phyloP scores from a whole-genome alignment of 2,797 vertebrate species.

The Leucoraja ocellata region DNA sequence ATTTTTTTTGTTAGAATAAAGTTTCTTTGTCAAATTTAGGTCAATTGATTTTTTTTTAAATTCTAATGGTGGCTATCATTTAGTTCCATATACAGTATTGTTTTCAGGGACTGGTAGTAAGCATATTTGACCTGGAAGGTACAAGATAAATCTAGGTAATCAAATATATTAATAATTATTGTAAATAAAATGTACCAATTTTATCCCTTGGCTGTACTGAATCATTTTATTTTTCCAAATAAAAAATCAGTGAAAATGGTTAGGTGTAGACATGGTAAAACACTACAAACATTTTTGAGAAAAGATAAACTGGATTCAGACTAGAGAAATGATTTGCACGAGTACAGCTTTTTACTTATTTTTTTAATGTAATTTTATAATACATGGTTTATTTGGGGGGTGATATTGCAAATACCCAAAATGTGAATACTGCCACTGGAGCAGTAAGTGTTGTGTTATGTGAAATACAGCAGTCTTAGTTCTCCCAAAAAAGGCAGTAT shows the following conservation, averaged over 20 bases:
- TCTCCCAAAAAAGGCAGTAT: background rate
- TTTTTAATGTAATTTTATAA: slow-evolving; percentile 17
- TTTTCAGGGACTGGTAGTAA: background rate
- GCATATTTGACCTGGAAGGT: background rate
- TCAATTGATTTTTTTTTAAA: background rate
- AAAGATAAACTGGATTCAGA: background rate
- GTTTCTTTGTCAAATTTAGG: background rate
- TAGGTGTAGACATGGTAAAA: background rate
- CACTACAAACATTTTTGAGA: slow-evolving; percentile 27
- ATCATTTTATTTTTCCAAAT: background rate
- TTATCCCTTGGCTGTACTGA: background rate
- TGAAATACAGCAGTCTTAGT: background rate
- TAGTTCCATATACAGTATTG: background rate
- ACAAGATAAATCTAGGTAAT: background rate
- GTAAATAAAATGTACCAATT: background rate
- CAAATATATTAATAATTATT: background rate
- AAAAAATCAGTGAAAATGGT: background rate
- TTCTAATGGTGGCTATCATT: too few relatives aligned
- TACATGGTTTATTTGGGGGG: background rate
- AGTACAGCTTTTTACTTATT: background rate
- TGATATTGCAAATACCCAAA: background rate
- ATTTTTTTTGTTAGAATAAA: background rate
- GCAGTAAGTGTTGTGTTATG: background rate
- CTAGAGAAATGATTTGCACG: background rate
- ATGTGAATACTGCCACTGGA: slow-evolving; percentile 6